Conservation (phyloP, 2,113 vertebrate genomes). For the Eulemur macaco region DNA sequence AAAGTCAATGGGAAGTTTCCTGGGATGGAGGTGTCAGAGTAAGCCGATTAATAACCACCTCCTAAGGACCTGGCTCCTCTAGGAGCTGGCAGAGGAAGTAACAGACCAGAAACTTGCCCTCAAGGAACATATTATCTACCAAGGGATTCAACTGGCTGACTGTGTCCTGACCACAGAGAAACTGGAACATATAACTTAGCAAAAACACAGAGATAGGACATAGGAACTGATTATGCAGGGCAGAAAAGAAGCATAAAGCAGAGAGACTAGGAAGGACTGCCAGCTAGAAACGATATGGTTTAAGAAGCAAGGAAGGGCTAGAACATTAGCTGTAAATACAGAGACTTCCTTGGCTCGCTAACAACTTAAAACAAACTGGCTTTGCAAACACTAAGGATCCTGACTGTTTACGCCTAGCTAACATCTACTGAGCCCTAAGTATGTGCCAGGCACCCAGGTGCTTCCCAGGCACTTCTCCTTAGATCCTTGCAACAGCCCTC, state of each 20-base stretch:
- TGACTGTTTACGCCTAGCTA: neutral
- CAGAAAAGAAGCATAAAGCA: neutral
- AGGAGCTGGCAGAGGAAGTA: neutral
- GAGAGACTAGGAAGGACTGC: neutral
- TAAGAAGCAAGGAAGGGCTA: neutral
- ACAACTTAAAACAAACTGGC: neutral
- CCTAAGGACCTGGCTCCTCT: neutral
- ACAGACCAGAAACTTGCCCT: neutral
- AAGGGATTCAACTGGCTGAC: neutral
- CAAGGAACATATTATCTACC: neutral
- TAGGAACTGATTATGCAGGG: neutral
- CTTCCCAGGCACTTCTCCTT: neutral
- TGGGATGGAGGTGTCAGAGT: slow-evolving; percentile 53
- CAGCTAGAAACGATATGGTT: neutral
- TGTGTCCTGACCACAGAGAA: neutral
- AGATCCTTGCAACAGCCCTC: neutral
- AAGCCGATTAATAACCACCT: slow-evolving; percentile 51
- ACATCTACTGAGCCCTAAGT: neutral
- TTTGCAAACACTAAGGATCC: neutral
- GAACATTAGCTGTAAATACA: neutral
- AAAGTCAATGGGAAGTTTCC: slow-evolving; percentile 64
- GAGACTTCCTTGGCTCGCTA: neutral
- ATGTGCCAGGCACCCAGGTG: neutral
- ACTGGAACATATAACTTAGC: neutral
- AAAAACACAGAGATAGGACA: neutral